These are phyloP conservation scores for Carlito syrichta DNA, from an alignment of 2,113 vertebrate genomes.

Conservation along the genomic window DNA sequence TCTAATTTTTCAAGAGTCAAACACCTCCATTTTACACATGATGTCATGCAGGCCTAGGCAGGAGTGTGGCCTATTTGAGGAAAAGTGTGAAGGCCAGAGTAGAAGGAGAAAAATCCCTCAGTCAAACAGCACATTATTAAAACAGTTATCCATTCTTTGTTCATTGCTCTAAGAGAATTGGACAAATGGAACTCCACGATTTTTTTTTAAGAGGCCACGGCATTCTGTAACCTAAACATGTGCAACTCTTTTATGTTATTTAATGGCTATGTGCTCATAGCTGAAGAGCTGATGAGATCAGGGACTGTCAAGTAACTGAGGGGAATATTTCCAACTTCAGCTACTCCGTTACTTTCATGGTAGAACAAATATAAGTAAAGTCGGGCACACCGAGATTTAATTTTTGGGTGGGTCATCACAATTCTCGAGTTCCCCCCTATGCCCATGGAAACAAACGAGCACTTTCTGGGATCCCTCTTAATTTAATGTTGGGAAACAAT, in stretches of 20 bases:
- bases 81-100: neutral
- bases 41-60: neutral
- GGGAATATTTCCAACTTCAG: neutral
- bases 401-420: neutral
- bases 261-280: neutral
- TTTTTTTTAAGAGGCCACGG: too few species aligned
- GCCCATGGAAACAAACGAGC: neutral
- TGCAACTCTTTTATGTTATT: neutral
- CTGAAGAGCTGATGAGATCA: neutral
- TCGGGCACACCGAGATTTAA: neutral
- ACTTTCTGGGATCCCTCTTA: neutral
- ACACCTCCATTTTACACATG: neutral
- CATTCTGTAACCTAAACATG: neutral
- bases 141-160: neutral
- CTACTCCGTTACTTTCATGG: neutral
- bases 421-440: neutral
- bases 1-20: neutral
- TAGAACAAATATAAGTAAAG: neutral
- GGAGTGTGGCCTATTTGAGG: neutral
- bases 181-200: neutral
- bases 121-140: neutral
- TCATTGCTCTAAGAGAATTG: neutral
- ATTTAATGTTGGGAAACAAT: neutral
- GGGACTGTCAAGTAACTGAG: neutral
- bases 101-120: neutral